Percentiles rank a stretch among this genome's conserved stretches.
phyloP scores from a whole-genome alignment of 2,797 vertebrate genomes.

The Pantherophis vulpinus region DNA sequence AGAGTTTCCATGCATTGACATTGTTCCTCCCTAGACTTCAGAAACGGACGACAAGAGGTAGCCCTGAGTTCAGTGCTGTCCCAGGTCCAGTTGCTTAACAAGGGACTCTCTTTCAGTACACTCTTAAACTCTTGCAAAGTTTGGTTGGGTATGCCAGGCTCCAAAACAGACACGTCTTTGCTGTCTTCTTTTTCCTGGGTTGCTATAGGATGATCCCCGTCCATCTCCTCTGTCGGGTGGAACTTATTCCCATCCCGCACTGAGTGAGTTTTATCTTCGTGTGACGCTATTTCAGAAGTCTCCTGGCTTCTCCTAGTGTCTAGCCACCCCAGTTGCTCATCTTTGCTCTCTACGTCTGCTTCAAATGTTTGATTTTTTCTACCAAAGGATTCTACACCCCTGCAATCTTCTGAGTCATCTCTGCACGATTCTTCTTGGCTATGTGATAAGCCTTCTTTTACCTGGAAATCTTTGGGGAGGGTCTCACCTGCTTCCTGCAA shows the following conservation, averaged over 20 bases:
- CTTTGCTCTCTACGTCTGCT: fast-evolving
- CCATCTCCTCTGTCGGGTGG: background rate
- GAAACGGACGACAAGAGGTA: conserved; percentile 53
- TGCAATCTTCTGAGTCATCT: background rate
- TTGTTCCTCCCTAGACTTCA: conserved; percentile 55
- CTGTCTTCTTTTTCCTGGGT: fast-evolving
- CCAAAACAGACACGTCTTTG: conserved; percentile 14
- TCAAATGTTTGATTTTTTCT: background rate
- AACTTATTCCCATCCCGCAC: background rate
- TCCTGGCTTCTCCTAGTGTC: background rate
- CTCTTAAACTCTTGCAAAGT: conserved; percentile 77
- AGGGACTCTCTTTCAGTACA: conserved; percentile 68
- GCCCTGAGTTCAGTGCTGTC: conserved; percentile 48
- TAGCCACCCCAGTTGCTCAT: background rate
- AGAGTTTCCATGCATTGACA: conserved; percentile 70
- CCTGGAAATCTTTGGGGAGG: background rate
- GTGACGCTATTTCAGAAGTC: background rate
- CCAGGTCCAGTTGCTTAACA: conserved; percentile 44
- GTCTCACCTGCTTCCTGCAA: conserved; percentile 21
- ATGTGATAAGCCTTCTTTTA: conserved; percentile 30
- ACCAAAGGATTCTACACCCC: background rate
- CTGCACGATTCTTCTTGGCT: background rate
- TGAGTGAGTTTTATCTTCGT: background rate
- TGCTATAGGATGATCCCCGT: background rate
- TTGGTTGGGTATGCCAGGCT: conserved; percentile 64